phyloP scores from a whole-genome alignment of 1,140 invertebrate species.

The Drosophila yakuba region DNA sequence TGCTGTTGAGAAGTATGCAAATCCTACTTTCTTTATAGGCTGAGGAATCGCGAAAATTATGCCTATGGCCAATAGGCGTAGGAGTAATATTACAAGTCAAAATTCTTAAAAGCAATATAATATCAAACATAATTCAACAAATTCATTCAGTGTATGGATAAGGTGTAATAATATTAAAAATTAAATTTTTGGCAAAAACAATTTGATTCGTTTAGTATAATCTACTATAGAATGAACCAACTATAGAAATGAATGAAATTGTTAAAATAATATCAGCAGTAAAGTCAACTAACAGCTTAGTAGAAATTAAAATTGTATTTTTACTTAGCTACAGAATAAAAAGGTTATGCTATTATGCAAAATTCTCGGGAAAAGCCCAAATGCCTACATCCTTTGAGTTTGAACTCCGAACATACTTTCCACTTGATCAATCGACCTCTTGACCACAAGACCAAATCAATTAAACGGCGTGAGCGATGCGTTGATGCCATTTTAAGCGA shows the following conservation, averaged over 20 bases:
- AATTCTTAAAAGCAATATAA: too few relatives aligned
- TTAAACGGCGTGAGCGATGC: constrained; percentile 10
- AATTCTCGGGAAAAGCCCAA: not conserved
- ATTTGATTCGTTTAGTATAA: not conserved
- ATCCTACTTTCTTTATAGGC: too few relatives aligned
- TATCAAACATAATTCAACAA: too few relatives aligned
- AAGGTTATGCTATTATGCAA: not conserved
- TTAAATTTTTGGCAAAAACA: not conserved
- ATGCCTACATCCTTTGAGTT: not conserved
- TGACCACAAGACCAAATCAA: constrained; percentile 28
- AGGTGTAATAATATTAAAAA: not conserved
- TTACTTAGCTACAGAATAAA: not conserved
- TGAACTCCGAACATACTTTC: not conserved
- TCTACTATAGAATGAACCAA: too few relatives aligned
- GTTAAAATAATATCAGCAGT: not conserved
- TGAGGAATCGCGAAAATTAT: too few relatives aligned
- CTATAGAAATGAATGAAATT: not conserved
- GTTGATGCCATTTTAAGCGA: not conserved
- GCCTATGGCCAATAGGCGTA: not conserved
- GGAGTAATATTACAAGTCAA: not conserved
- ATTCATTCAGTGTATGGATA: too few relatives aligned
- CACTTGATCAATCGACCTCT: not conserved
- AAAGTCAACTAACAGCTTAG: not conserved
- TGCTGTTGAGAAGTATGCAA: too few relatives aligned
- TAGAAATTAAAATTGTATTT: not conserved